phyloP scores from a whole-genome alignment of 2,797 vertebrate genomes.

The Dermochelys coriacea region DNA sequence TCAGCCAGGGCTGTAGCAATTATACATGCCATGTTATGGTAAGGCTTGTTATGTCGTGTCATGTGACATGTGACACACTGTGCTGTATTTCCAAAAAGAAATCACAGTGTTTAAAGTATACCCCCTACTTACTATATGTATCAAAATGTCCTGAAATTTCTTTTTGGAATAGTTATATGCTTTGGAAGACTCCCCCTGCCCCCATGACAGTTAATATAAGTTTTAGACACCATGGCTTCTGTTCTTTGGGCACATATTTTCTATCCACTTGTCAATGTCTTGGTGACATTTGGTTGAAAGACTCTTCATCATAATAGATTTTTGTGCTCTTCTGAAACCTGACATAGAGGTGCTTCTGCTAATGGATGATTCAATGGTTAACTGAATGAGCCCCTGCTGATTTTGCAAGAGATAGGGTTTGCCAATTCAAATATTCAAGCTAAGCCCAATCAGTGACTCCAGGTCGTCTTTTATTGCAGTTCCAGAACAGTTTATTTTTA shows the following conservation, averaged over 20 bases:
- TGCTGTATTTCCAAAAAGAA: neutral
- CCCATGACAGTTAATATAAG: neutral
- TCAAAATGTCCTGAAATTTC: neutral
- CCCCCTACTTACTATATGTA: neutral
- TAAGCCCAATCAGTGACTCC: neutral
- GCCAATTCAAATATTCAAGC: neutral
- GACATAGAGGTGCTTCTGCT: neutral
- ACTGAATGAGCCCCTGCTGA: neutral
- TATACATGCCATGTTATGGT: neutral
- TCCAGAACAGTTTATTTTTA: neutral
- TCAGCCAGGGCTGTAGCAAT: too few species aligned
- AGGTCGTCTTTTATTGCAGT: neutral
- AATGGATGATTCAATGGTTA: neutral
- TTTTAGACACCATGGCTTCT: neutral
- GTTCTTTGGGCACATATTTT: neutral
- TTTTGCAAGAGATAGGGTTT: neutral
- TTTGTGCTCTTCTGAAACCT: neutral
- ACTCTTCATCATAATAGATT: neutral
- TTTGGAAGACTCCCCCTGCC: neutral
- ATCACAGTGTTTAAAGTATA: neutral
- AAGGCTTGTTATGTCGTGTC: neutral
- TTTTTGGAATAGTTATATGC: neutral
- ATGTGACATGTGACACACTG: neutral
- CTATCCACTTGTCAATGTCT: neutral
- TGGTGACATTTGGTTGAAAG: neutral